phyloP scores from a whole-genome alignment of 2,888 invertebrate genomes.

The Chydorus sphaericus region DNA sequence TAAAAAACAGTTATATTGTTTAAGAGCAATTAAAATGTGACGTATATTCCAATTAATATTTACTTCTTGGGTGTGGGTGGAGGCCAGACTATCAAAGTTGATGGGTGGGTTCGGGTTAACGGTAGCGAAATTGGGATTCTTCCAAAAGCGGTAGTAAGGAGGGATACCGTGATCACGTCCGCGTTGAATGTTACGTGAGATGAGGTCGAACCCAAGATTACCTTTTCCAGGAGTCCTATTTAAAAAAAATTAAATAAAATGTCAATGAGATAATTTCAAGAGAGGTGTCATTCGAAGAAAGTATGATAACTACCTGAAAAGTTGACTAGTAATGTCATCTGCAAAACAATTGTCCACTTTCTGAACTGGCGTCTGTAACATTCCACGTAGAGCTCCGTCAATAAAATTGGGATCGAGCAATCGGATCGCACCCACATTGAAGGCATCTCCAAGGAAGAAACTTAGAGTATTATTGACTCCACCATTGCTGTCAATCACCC shows the following conservation, averaged over 20 bases:
- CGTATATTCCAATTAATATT: too few relatives aligned
- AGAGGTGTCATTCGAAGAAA: too few relatives aligned
- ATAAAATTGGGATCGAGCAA: neutral
- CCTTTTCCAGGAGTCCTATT: conserved; percentile 18
- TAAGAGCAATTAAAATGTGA: too few relatives aligned
- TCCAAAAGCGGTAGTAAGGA: too few relatives aligned
- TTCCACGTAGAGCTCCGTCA: neutral
- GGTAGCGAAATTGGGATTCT: too few relatives aligned
- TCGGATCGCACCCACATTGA: neutral
- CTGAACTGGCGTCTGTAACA: neutral
- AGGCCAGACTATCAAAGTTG: neutral
- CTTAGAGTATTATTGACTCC: neutral
- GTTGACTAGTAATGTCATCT: neutral
- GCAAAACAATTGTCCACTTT: neutral
- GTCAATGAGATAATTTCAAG: too few relatives aligned
- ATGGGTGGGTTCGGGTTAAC: too few relatives aligned
- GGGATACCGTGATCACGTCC: conserved; percentile 77
- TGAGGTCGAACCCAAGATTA: conserved; percentile 54
- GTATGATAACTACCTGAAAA: neutral
- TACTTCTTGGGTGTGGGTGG: neutral
- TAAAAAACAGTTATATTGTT: neutral
- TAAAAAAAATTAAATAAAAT: too few relatives aligned
- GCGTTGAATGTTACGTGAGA: conserved; percentile 72
- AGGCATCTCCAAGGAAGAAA: neutral
- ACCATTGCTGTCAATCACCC: neutral